Evolutionary conservation across 2,113 vertebrate species (phyloP).

Genomic region (Tamias sibiricus): DNA sequence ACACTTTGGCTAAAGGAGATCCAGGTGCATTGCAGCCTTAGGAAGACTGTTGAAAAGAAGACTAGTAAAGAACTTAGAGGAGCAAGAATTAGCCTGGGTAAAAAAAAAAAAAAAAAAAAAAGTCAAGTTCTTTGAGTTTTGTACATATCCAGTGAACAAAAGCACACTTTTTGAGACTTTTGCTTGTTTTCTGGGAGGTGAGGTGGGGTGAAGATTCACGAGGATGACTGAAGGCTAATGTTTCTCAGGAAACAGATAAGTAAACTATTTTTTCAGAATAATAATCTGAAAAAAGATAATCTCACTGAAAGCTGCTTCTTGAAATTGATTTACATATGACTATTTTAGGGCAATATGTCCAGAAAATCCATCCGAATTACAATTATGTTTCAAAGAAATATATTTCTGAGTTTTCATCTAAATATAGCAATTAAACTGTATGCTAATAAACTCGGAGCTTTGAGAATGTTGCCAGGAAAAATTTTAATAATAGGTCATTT

Average conservation of each 20-base stretch:
- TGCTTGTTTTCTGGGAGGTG: neutral
- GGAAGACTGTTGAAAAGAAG: neutral
- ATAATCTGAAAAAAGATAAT: slow-evolving; percentile 22
- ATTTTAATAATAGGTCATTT: slow-evolving; percentile 20
- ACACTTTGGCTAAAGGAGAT: neutral
- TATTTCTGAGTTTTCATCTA: slow-evolving; percentile 27
- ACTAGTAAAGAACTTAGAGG: neutral
- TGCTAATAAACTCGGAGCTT: neutral
- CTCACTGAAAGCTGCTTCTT: slow-evolving; percentile 19
- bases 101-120: neutral
- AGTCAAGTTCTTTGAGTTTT: neutral
- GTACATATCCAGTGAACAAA: neutral
- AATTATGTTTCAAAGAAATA: slow-evolving; percentile 11
- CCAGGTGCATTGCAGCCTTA: neutral
- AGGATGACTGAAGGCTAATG: neutral
- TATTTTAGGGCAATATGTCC: neutral
- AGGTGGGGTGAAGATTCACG: neutral
- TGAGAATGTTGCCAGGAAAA: neutral
- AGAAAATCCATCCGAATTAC: slow-evolving; percentile 27
- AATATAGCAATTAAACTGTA: neutral
- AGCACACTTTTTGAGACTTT: neutral
- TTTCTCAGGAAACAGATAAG: neutral
- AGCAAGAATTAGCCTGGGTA: neutral
- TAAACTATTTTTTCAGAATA: slow-evolving; percentile 27
- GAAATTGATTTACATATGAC: neutral